A percentile compares a stretch with the other conserved stretches of the same genome.
phyloP scores from a whole-genome alignment of 37 sponge, comb jelly and placozoan species.

The Agelas oroides region DNA sequence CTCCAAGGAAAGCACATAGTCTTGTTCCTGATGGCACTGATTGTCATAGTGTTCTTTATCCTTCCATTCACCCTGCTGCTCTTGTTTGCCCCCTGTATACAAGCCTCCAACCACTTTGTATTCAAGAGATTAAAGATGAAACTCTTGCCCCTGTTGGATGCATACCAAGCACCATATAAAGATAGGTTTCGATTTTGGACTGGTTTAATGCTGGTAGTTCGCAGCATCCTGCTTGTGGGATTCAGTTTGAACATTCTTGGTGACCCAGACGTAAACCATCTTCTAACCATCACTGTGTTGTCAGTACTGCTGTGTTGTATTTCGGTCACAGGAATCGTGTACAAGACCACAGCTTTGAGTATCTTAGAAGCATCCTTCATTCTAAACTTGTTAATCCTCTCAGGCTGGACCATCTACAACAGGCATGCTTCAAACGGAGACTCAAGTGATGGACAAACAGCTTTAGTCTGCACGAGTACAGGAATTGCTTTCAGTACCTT shows the following conservation, averaged over 20 bases:
- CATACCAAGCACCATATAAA: constrained; percentile 5
- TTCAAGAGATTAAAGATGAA: background rate
- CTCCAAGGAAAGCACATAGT: background rate
- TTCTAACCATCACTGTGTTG: no score
- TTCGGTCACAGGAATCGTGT: no score
- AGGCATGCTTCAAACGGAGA: no score
- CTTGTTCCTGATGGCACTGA: background rate
- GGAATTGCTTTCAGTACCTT: no score
- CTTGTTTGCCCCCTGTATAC: background rate
- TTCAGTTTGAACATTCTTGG: background rate
- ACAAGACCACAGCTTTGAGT: no score
- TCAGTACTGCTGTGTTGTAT: no score
- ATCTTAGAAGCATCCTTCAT: no score
- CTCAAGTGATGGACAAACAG: no score
- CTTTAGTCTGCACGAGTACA: no score
- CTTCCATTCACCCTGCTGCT: constrained; percentile 26
- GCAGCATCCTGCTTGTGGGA: background rate
- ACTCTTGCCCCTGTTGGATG: background rate
- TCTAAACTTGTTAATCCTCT: no score
- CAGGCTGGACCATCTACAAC: no score
- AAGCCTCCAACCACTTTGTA: background rate
- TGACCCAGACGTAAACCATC: no score
- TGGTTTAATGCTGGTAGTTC: background rate
- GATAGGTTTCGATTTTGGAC: constrained; percentile 11
- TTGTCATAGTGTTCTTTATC: background rate